A percentile compares a stretch with the other conserved stretches of the same genome.
Conservation (phyloP, 2,113 vertebrate species). For the Actinemys pallida region DNA sequence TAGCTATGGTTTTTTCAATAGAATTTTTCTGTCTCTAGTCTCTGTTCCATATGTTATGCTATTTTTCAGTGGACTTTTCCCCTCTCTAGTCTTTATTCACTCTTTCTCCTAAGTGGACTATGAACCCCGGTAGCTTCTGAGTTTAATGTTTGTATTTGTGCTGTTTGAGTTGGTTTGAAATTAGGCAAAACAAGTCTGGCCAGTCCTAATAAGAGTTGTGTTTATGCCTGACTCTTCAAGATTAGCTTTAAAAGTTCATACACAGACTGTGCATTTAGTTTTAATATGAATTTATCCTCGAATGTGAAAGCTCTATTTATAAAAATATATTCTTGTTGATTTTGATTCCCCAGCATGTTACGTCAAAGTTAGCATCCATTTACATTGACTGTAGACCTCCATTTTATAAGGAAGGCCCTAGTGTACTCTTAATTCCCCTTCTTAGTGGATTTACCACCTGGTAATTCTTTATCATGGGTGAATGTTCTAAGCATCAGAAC, state of each 20-base stretch:
- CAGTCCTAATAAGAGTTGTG: conserved; percentile 8
- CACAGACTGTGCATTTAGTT: conserved; percentile 17
- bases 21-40: neutral
- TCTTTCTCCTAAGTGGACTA: neutral
- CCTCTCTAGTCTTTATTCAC: neutral
- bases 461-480: rapidly evolving
- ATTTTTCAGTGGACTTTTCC: neutral
- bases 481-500: neutral
- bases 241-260: conserved; percentile 15
- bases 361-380: neutral
- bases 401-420: neutral
- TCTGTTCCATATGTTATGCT: neutral
- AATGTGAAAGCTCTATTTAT: conserved; percentile 63
- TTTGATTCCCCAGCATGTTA: neutral
- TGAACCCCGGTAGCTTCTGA: neutral
- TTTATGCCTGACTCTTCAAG: neutral
- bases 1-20: neutral
- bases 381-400: neutral
- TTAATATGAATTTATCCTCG: conserved; percentile 48
- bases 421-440: neutral
- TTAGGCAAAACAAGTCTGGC: neutral
- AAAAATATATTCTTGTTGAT: conserved; percentile 26
- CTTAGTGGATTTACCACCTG: neutral
- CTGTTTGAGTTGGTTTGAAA: neutral
- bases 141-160: neutral